Evolutionary conservation across 2,113 vertebrate species (phyloP).

Genomic region (Gnathonemus longibarbis): DNA sequence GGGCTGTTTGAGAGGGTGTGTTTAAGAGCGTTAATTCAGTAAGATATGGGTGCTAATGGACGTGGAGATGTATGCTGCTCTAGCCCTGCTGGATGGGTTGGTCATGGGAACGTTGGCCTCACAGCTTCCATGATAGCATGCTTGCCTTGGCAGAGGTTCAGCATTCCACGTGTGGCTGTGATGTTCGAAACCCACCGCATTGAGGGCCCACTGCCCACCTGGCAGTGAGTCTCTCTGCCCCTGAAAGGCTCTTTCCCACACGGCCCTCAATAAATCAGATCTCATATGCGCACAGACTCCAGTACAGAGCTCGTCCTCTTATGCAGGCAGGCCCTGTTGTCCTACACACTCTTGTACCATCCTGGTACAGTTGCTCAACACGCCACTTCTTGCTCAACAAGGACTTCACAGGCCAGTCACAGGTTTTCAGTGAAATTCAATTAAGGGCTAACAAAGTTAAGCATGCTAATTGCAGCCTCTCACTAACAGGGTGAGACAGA

Average conservation of each 20-base stretch:
- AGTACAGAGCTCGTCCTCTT: neutral
- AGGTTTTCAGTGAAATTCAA: neutral
- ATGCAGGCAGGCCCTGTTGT: neutral
- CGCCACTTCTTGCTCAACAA: no score
- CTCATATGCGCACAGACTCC: neutral
- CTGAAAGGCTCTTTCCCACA: constrained; percentile 27
- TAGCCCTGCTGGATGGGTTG: neutral
- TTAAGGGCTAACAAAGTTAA: constrained; percentile 15
- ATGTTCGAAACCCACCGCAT: constrained; percentile 58
- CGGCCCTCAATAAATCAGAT: neutral
- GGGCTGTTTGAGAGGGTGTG: neutral
- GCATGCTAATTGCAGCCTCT: neutral
- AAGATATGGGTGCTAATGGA: neutral
- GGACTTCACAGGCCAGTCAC: constrained; percentile 5
- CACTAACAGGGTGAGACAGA: neutral
- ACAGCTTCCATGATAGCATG: constrained; percentile 52
- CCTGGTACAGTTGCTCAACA: neutral
- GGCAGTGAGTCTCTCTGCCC: neutral
- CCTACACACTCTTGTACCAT: neutral
- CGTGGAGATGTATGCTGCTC: neutral
- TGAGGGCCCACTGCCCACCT: constrained; percentile 32
- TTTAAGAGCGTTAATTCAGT: neutral
- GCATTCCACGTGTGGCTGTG: constrained; percentile 62
- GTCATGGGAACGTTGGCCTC: constrained; percentile 41
- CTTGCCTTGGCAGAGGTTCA: constrained; percentile 58